Evolutionary conservation across 2,888 invertebrate genomes (phyloP), one percentile per base, ranked within the genome.

Genomic region (Temnothorax ravouxi): DNA sequence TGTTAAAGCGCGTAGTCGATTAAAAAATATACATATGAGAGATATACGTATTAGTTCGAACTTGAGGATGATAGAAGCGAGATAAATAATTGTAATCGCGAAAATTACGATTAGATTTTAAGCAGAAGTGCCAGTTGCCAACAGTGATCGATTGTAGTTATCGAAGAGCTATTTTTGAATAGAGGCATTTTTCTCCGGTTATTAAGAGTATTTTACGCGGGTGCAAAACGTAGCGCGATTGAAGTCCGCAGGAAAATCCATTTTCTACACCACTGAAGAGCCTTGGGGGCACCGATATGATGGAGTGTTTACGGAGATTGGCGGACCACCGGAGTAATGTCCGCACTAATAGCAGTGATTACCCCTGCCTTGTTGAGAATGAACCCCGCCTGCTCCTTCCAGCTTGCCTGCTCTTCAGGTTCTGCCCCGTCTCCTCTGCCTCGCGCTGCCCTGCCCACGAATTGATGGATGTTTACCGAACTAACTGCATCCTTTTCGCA

Each of bases 341-440:
- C 93, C 93, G 95, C 92, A 92, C 94, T 96, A 96, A 96, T 96
- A 95, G 95, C 95, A 95, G 96, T 96, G 95, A 96, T 96, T 96
- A 96, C 95, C 79, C 95, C 93, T 94, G 93, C 95, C 93, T 93
- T 88, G 94, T 93, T 93, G 92, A 91, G 91, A 91, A 92, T 75
- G 91, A 93, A 92, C 92, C 92, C 92, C 92, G 93, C 93, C 93
- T 91, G 92, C 89, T 92, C 89, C 90, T 90, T 87, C 87, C 89
- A 87, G 89, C 86, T 90, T 89, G 88, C 88, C 88, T 88, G 86
- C 88, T 85, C 87, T 87, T 71, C 71, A 34, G 88, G 83, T 86
- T 82, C 81, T 88, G 86, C 85, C 75, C 83, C 83, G 86, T 69
- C 81, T 29, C 34, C 82, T 79, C 71, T 83, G 83, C 83, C 71